A percentile compares a stretch with the other conserved stretches of the same genome.
Evolutionary conservation across 2,888 invertebrate species (phyloP).

Genomic region (Tetragonisca angustula): DNA sequence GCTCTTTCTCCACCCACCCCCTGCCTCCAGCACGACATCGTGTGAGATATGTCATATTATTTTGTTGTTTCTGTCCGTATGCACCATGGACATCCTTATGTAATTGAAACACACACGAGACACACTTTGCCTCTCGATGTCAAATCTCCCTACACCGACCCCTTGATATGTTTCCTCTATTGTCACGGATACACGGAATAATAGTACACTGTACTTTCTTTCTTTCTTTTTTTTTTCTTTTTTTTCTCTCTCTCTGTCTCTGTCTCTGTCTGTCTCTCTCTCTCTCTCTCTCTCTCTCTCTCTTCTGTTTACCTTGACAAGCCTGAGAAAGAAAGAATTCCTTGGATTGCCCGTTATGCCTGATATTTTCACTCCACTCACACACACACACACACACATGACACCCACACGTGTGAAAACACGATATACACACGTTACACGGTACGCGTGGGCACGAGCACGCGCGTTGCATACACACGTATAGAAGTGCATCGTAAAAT

Average conservation of each 20-base stretch:
- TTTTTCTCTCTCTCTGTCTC: no score
- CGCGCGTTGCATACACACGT: background rate
- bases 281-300: no score
- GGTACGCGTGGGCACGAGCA: background rate
- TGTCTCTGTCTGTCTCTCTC: no score
- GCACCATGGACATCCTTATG: slow-evolving; percentile 29
- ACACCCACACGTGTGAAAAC: background rate
- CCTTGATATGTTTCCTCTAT: slow-evolving; percentile 16
- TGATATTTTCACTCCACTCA: no score
- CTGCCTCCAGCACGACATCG: slow-evolving; percentile 11
- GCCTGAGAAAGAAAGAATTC: slow-evolving; percentile 27
- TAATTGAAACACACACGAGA: slow-evolving; percentile 1
- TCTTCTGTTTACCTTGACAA: background rate
- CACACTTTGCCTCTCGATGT: slow-evolving; percentile 34
- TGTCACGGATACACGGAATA: slow-evolving; percentile 36
- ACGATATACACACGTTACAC: background rate
- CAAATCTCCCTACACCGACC: slow-evolving; percentile 4
- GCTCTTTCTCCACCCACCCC: background rate
- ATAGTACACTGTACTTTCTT: slow-evolving; percentile 12
- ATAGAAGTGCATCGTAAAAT: background rate
- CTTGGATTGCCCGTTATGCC: slow-evolving; percentile 28
- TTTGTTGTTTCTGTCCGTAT: slow-evolving; percentile 28
- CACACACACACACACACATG: background rate
- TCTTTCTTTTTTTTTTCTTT: no score
- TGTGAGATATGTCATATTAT: slow-evolving; percentile 2